Evolutionary conservation across 2,888 invertebrate species (phyloP).

Genomic region (Orthosia cruda): DNA sequence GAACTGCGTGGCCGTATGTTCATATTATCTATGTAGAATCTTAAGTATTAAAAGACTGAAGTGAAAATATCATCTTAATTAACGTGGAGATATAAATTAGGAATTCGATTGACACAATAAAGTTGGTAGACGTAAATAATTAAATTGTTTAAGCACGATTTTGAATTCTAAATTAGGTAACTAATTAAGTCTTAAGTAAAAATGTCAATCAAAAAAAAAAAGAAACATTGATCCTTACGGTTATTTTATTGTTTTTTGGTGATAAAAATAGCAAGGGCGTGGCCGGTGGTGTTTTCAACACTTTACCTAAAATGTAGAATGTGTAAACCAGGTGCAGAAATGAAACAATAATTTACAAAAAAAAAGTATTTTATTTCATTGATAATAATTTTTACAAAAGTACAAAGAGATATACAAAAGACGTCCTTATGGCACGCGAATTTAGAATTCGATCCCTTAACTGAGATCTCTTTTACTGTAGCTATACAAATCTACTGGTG

Average conservation of each 20-base stretch:
- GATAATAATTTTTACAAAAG: conserved; percentile 62
- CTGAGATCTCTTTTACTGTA: conserved; percentile 78
- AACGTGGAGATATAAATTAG: conserved; percentile 16
- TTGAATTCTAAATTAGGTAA: conserved; percentile 9
- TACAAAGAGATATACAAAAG: conserved; percentile 75
- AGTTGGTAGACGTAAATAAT: conserved; percentile 11
- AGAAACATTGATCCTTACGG: background rate
- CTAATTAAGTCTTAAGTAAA: background rate
- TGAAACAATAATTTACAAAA: conserved; percentile 20
- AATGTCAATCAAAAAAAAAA: background rate
- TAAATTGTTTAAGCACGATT: conserved; percentile 6
- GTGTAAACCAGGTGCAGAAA: background rate
- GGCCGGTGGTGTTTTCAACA: background rate
- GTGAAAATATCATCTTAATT: conserved; percentile 10
- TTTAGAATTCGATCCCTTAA: conserved; percentile 75
- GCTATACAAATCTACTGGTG: conserved; percentile 43
- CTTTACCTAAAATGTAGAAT: background rate
- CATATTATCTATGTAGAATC: background rate
- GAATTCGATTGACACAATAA: background rate
- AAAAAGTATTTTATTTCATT: conserved; percentile 60
- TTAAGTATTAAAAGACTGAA: conserved; percentile 2
- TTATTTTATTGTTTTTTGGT: background rate
- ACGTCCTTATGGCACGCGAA: conserved; percentile 87
- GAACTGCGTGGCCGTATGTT: conserved; percentile 1
- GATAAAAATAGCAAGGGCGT: background rate